These are phyloP conservation scores for Cettia cetti DNA, from an alignment of 2,113 vertebrate genomes.

Conservation along the genomic window DNA sequence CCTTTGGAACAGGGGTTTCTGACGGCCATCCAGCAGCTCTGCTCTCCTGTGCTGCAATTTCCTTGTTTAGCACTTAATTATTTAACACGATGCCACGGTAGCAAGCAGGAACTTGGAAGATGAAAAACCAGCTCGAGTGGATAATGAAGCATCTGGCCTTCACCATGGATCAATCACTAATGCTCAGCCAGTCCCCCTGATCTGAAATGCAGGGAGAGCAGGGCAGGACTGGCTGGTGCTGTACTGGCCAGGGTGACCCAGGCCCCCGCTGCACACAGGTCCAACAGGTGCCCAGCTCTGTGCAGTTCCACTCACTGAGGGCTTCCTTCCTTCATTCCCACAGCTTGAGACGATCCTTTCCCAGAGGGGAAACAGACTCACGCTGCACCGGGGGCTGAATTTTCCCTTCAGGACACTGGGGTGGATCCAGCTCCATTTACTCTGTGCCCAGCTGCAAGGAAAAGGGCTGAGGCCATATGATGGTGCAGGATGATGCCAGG, in stretches of 20 bases:
- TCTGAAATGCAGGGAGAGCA: neutral
- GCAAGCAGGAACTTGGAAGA: neutral
- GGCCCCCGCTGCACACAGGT: neutral
- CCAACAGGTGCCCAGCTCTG: neutral
- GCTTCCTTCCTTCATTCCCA: neutral
- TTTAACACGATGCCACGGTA: neutral
- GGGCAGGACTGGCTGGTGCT: neutral
- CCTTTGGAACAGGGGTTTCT: neutral
- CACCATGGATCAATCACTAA: neutral
- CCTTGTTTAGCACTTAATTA: neutral
- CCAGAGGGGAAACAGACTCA: neutral
- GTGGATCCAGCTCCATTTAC: neutral
- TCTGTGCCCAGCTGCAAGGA: neutral
- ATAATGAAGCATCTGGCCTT: slow-evolving; percentile 36
- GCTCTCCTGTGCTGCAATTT: neutral
- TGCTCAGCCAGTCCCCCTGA: neutral
- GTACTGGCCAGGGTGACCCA: neutral
- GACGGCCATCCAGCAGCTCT: neutral
- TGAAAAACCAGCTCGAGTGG: neutral
- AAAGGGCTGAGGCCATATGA: accelerated
- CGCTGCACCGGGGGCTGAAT: accelerated
- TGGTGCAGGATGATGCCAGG: accelerated
- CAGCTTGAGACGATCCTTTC: neutral
- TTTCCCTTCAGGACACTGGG: neutral
- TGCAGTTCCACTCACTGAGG: neutral